Evolutionary conservation across 2,113 vertebrate species (phyloP).

Genomic region (Pandion haliaetus): DNA sequence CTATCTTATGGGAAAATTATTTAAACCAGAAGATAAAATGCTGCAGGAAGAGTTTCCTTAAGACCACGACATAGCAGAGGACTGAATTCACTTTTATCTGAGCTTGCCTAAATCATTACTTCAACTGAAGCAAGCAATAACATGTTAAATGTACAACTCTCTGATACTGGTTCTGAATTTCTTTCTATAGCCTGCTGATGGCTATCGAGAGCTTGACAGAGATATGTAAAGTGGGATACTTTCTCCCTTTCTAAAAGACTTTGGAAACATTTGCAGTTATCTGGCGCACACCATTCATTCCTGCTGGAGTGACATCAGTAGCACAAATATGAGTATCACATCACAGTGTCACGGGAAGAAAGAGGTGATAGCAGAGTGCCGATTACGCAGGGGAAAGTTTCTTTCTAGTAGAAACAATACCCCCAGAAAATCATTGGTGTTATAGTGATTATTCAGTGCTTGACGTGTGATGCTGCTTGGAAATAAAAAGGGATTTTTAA

Average conservation of each 20-base stretch:
- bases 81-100: background rate
- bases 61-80: background rate
- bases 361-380: background rate
- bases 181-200: background rate
- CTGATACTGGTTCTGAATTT: background rate
- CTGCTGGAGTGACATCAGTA: background rate
- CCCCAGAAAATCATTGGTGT: background rate
- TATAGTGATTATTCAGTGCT: background rate
- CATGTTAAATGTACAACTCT: background rate
- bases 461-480: background rate
- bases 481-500: background rate
- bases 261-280: background rate
- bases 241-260: background rate
- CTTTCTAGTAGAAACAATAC: background rate
- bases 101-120: background rate
- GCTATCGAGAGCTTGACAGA: background rate
- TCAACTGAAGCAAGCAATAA: background rate
- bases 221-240: background rate
- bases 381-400: background rate
- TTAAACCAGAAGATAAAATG: background rate
- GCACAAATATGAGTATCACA: background rate
- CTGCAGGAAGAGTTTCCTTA: background rate
- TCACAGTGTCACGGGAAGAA: background rate
- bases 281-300: background rate
- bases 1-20: background rate